Conservation (phyloP, 2,113 vertebrate genomes). For the Ivindomyrus marchei region DNA sequence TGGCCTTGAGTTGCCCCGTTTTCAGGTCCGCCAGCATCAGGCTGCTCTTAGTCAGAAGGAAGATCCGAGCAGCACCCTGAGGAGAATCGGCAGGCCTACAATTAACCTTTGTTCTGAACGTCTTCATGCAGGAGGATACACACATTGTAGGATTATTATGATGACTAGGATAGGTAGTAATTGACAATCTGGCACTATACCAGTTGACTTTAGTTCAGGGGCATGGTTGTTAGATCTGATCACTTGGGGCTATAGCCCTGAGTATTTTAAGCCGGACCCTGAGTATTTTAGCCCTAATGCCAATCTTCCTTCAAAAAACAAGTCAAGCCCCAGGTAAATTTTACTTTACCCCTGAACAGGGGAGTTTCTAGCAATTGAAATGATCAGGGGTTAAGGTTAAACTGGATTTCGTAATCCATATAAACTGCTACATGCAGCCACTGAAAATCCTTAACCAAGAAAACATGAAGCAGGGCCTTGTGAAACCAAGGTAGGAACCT, state of each 20-base stretch:
- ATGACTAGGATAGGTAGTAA: background rate
- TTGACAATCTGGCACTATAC: background rate
- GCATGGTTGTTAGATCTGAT: background rate
- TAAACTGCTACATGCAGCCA: background rate
- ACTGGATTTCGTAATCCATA: background rate
- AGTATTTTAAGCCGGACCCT: too few relatives aligned
- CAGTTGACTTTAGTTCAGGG: background rate
- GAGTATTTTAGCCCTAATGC: too few relatives aligned
- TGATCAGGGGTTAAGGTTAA: background rate
- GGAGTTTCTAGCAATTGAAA: too few relatives aligned
- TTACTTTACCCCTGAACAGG: too few relatives aligned
- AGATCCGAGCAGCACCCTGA: slow-evolving; percentile 78
- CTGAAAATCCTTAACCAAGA: background rate
- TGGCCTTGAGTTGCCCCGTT: slow-evolving; percentile 87
- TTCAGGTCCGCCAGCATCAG: slow-evolving; percentile 92
- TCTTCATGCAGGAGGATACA: background rate
- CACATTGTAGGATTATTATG: background rate
- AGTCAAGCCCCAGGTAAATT: too few relatives aligned
- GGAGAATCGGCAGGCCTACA: background rate
- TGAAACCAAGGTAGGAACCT: slow-evolving; percentile 23
- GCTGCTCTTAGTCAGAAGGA: slow-evolving; percentile 89
- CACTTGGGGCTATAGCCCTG: too few relatives aligned
- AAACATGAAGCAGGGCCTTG: background rate
- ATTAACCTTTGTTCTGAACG: background rate
- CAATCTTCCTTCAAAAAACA: too few relatives aligned